These are phyloP conservation scores for Riparia riparia DNA, from an alignment of 2,113 vertebrate genomes.

Conservation along the genomic window DNA sequence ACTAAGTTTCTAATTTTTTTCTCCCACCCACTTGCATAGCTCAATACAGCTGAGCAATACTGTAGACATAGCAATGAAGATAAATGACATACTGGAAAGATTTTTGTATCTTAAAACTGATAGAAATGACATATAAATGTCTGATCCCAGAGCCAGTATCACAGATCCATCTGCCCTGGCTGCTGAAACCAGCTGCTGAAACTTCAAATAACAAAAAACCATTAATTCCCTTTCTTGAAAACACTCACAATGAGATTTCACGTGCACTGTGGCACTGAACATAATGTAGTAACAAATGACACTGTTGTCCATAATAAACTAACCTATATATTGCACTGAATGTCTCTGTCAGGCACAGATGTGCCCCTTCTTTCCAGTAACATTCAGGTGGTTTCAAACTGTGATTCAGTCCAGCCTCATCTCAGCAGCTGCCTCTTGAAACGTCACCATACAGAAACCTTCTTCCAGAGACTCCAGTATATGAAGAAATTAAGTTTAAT, in stretches of 20 bases:
- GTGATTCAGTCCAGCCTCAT: background rate
- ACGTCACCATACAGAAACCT: background rate
- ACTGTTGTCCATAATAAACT: background rate
- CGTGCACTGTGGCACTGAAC: background rate
- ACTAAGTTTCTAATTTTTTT: constrained; percentile 40
- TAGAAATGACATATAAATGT: background rate
- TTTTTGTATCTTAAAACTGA: background rate
- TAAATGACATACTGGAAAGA: background rate
- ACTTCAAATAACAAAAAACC: background rate
- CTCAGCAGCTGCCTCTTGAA: background rate
- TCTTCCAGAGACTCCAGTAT: background rate
- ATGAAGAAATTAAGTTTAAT: background rate
- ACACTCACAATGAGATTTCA: background rate
- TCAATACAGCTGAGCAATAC: constrained; percentile 10
- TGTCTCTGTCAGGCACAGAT: background rate
- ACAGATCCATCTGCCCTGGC: background rate
- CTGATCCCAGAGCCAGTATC: background rate
- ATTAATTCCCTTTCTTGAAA: background rate
- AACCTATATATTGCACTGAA: background rate
- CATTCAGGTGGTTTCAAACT: background rate
- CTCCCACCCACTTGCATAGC: constrained; percentile 28
- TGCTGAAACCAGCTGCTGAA: background rate
- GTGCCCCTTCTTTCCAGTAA: fast-evolving
- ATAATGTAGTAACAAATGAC: background rate
- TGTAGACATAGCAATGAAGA: constrained; percentile 31